Base-by-base conservation (phyloP, 2,797 vertebrate species). In the Podarcis lilfordi region DNA sequence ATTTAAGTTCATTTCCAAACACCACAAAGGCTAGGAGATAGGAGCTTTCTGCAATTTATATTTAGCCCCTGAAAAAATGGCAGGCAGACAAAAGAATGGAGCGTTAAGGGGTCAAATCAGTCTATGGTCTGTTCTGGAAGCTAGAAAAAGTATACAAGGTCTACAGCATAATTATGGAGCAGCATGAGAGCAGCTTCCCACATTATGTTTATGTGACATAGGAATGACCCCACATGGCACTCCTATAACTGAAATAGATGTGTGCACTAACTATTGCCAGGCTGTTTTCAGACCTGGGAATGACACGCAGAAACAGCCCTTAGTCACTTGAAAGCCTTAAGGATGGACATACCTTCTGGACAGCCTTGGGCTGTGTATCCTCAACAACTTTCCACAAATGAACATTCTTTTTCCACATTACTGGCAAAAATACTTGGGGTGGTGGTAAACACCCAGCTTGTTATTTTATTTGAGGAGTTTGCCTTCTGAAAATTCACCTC, bases 1-100 rank as follows among this genome's bases (percentile, higher is more conserved):
- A 79, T 86, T 81, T 80, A 32, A 61, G 85, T 89, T 90, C 81
- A 69, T 86, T 81, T 43, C 86, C 86, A 90, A 94, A 71, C 76
- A 89, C 83, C 55, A 74, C 74, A 88, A 89, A 84, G 25, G 71
- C 77, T 80, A n/a, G 29, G 27, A 45, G 29, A 61, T 61, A 79
- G 75, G 17, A 45, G 77, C 55, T 45, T 90, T 90, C 72, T 78
- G 82, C 45, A 68, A 84, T n/a, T 90, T 91, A 72, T 85, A 64
- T 78, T 82, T 50, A 1, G 10, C 77, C 66, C 80, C 27, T 76
- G 68, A 88, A 43, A 15, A 35, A 85, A 72, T 90, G 9, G 55
- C 69, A 84, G 59, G 37, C 37, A 3, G 8, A 75, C 68, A 43
- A 21, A 88, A 66, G 87, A 94, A 45, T 72, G 89, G 91, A 80